Base-by-base conservation (phyloP, 2,113 vertebrate species). In the Sorex fumeus region DNA sequence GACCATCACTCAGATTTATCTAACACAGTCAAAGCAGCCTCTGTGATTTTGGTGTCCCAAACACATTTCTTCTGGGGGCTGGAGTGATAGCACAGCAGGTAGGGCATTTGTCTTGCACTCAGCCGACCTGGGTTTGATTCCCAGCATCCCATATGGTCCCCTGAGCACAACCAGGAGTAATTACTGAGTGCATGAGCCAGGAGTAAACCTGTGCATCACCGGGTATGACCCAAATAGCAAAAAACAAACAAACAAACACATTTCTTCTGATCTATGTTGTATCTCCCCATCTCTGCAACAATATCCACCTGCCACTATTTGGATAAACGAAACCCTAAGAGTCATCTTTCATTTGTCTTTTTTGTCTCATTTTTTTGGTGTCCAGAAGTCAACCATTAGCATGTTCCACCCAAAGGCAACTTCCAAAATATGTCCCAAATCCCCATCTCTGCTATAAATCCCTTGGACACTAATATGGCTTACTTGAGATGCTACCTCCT, bases 241-340 rank as follows among this genome's bases (percentile, higher is more conserved):
- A n/a, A n/a, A n/a, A n/a, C n/a, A n/a, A n/a, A n/a, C n/a, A n/a
- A n/a, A n/a, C n/a, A n/a, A n/a, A n/a, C n/a, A n/a, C n/a, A 27
- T 23, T 28, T 13, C 28, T 60, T 23, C 57, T 60, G 57, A 60
- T 60, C 57, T 28, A n/a, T 21, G 19, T 9, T 21, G 11, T 16
- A 13, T 28, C 13, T 34, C 40, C 34, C 27, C 11, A 9, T 28
- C 40, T 47, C 47, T 60, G 19, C 11, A 16, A 75, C 4, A 2
- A n/a, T 5, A 60, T 28, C 6, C n/a, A 69, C 25, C 2, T 1
- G 8, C 5, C 27, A 21, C 50, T 28, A 0, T 32, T 57, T 16
- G 32, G 13, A 91, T 10, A n/a, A 88, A 71, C 27, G 27, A 53
- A 91, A 77, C 36, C 21, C 67, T 62, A 23, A 11, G 15, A 30